A percentile compares a stretch with the other conserved stretches of the same genome.
phyloP scores from a whole-genome alignment of 2,797 vertebrate species.

The Chelon labrosus region DNA sequence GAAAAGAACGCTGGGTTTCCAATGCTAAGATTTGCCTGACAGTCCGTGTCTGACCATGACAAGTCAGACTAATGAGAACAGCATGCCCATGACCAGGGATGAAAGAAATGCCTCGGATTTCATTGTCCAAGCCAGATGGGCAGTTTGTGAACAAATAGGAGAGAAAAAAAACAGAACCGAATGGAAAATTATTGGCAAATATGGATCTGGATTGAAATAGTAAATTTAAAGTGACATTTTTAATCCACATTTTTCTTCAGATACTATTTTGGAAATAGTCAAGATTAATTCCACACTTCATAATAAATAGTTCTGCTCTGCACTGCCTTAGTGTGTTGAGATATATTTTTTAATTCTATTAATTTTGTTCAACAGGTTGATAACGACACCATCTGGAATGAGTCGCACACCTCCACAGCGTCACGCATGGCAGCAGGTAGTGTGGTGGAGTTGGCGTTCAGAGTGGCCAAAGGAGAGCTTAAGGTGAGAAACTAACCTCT shows the following conservation, averaged over 20 bases:
- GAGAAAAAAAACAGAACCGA: conserved; percentile 27
- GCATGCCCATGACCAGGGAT: conserved; percentile 80
- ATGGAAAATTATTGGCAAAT: conserved; percentile 40
- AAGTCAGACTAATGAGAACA: conserved; percentile 84
- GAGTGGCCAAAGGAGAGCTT: conserved; percentile 93
- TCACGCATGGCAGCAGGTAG: conserved; percentile 95
- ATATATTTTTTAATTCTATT: neutral
- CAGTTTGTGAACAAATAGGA: conserved; percentile 61
- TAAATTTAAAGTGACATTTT: conserved; percentile 21
- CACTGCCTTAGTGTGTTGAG: too few species aligned
- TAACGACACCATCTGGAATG: conserved; percentile 98
- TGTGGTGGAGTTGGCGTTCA: conserved; percentile 93
- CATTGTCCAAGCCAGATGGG: conserved; percentile 66
- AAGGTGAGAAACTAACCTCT: conserved; percentile 85
- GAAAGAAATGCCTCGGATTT: conserved; percentile 73
- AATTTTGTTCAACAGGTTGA: conserved; percentile 86
- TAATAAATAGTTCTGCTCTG: neutral
- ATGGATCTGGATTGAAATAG: conserved; percentile 19
- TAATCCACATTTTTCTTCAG: conserved; percentile 1
- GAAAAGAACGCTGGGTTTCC: conserved; percentile 45
- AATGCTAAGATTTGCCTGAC: conserved; percentile 56
- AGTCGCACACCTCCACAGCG: conserved; percentile 94
- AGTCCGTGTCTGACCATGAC: conserved; percentile 72
- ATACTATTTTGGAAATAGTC: neutral
- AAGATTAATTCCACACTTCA: neutral